These are phyloP conservation scores for Galaxea fascicularis DNA, from an alignment of 92 coral and sea anemone genomes.

Conservation along the genomic window DNA sequence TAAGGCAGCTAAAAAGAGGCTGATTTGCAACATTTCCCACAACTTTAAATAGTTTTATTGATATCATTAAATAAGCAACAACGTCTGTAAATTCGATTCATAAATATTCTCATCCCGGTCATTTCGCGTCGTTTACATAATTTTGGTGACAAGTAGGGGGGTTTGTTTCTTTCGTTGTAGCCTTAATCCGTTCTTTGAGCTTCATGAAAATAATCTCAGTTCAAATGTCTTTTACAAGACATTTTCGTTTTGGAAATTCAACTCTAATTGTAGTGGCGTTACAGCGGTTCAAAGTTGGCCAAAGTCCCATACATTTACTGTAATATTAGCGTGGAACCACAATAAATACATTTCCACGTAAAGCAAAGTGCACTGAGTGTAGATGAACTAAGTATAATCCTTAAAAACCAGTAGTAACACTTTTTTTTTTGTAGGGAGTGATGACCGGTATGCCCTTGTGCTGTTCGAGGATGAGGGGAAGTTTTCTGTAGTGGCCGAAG, in stretches of 20 bases:
- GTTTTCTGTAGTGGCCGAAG: constrained; percentile 6
- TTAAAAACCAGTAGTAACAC: constrained; percentile 5
- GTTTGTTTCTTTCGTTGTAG: constrained; percentile 22
- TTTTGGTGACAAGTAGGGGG: constrained; percentile 20
- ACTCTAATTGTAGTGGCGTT: neutral
- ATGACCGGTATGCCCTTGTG: constrained; percentile 17
- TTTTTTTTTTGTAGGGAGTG: constrained; percentile 1
- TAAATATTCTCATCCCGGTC: constrained; percentile 7
- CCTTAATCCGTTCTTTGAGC: constrained; percentile 29
- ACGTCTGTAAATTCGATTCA: neutral
- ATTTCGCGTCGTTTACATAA: constrained; percentile 21
- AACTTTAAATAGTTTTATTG: constrained; percentile 7
- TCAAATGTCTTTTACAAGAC: constrained; percentile 6
- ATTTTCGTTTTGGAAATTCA: neutral
- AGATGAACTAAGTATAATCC: constrained; percentile 9
- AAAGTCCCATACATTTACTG: constrained; percentile 28
- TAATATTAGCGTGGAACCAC: constrained; percentile 18
- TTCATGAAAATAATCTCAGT: constrained; percentile 35
- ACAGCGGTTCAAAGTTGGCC: constrained; percentile 14
- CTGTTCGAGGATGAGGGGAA: constrained; percentile 3
- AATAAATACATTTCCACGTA: constrained; percentile 9
- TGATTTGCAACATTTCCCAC: constrained; percentile 9
- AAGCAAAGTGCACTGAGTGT: constrained; percentile 12
- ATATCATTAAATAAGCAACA: neutral
- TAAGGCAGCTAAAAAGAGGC: constrained; percentile 15